Evolutionary conservation across 1,140 invertebrate species (phyloP).

Genomic region (Pogonomyrmex barbatus): DNA sequence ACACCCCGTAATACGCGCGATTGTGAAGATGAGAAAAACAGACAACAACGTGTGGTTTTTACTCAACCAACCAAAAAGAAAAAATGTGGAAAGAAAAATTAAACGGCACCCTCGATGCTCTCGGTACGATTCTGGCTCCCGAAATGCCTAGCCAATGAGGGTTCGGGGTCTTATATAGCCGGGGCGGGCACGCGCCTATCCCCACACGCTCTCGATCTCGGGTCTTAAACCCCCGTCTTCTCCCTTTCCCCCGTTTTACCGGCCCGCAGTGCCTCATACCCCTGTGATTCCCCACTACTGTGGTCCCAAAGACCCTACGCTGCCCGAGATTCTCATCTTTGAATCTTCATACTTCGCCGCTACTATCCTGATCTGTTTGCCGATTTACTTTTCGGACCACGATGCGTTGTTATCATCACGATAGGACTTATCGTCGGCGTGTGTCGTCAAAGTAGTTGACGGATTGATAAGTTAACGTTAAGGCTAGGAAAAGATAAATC

Average conservation of each 20-base stretch:
- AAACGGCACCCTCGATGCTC: constrained; percentile 77
- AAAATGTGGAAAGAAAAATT: constrained; percentile 46
- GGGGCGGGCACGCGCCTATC: constrained; percentile 84
- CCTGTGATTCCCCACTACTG: constrained; percentile 70
- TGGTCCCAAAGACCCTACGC: constrained; percentile 77
- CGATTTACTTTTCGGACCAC: constrained; percentile 54
- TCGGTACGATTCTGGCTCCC: constrained; percentile 83
- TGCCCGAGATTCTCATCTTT: constrained; percentile 83
- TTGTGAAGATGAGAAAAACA: constrained; percentile 32
- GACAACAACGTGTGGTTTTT: not conserved
- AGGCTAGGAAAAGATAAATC: constrained; percentile 2
- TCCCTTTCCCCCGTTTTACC: constrained; percentile 67
- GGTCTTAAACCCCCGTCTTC: constrained; percentile 82
- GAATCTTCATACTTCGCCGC: constrained; percentile 34
- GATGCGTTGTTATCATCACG: constrained; percentile 53
- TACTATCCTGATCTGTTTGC: constrained; percentile 56
- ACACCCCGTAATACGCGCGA: constrained; percentile 35
- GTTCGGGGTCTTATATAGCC: constrained; percentile 85
- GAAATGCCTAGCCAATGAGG: constrained; percentile 84
- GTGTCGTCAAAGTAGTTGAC: constrained; percentile 28
- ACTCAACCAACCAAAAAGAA: constrained; percentile 19
- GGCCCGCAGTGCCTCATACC: constrained; percentile 72
- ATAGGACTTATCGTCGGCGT: constrained; percentile 12
- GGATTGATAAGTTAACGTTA: constrained; percentile 14
- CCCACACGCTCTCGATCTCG: constrained; percentile 78